Evolutionary conservation across 2,888 invertebrate genomes (phyloP).

Genomic region (Cybosia mesomella): DNA sequence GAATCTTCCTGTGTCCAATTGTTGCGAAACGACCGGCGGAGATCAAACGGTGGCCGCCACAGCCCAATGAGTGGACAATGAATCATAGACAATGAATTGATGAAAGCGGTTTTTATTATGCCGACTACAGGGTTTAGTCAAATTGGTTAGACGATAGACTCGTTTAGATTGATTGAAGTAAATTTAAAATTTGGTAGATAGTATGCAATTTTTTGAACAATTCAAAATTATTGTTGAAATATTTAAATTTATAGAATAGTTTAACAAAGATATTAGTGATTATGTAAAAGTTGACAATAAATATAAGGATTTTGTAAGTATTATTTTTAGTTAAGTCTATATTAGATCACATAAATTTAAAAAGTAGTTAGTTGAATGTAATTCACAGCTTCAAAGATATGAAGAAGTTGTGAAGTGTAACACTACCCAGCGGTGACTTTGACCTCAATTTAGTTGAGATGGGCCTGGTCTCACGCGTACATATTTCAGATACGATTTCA

Average conservation of each 20-base stretch:
- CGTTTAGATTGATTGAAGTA: constrained; percentile 44
- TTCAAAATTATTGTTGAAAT: constrained; percentile 13
- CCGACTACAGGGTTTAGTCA: constrained; percentile 56
- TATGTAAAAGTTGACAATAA: too few species aligned
- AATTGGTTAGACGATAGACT: constrained; percentile 41
- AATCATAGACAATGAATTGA: constrained; percentile 73
- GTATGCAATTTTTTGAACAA: constrained; percentile 21
- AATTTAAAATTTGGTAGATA: constrained; percentile 32
- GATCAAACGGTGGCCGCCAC: constrained; percentile 62
- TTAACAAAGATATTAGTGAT: too few species aligned
- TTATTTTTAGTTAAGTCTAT: too few species aligned
- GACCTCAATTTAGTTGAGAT: constrained; percentile 65
- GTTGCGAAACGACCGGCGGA: constrained; percentile 72
- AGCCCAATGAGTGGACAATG: constrained; percentile 68
- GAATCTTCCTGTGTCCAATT: constrained; percentile 78
- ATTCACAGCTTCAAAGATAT: constrained; percentile 21
- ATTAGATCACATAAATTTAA: too few species aligned
- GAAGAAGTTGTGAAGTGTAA: constrained; percentile 37
- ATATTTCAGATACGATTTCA: constrained; percentile 62
- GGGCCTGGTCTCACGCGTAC: constrained; percentile 66
- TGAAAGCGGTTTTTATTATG: constrained; percentile 65
- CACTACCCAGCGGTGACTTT: constrained; percentile 63
- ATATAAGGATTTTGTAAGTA: too few species aligned
- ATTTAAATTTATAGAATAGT: background rate
- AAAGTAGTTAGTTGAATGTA: background rate